These are phyloP conservation scores for Falco punctatus DNA, from an alignment of 2,113 vertebrate species.

Conservation along the genomic window DNA sequence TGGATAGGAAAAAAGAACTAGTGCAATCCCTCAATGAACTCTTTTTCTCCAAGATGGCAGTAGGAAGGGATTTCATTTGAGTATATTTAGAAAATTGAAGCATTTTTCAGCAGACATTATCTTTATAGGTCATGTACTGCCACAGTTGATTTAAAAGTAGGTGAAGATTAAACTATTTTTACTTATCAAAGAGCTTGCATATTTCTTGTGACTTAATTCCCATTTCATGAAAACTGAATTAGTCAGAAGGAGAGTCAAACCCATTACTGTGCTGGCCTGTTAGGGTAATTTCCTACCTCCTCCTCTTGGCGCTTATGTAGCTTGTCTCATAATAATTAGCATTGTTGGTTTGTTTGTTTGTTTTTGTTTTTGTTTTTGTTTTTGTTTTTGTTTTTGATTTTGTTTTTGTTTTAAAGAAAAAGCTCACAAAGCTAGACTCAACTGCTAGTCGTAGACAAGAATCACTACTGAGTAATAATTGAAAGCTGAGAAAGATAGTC, in stretches of 20 bases:
- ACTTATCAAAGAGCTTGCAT: background rate
- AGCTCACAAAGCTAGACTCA: background rate
- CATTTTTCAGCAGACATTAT: background rate
- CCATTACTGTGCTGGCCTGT: background rate
- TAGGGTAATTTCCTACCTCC: background rate
- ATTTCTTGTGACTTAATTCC: conserved; percentile 7
- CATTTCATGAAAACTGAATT: conserved; percentile 40
- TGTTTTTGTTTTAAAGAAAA: background rate
- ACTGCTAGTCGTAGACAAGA: background rate
- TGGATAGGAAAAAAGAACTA: background rate
- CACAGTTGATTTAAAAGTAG: background rate
- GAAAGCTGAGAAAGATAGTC: background rate
- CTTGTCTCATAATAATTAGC: background rate
- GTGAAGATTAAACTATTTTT: conserved; percentile 12
- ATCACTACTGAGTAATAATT: background rate
- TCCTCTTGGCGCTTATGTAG: background rate
- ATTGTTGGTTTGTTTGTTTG: background rate
- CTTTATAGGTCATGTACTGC: background rate
- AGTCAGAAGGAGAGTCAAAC: conserved; percentile 22
- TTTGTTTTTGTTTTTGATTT: background rate
- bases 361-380: background rate
- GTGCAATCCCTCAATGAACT: background rate
- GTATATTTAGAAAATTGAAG: background rate
- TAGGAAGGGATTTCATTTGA: background rate
- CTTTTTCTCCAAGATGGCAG: background rate